These are phyloP conservation scores for Leptinotarsa juncta DNA, from an alignment of 2,888 invertebrate species.

Conservation along the genomic window DNA sequence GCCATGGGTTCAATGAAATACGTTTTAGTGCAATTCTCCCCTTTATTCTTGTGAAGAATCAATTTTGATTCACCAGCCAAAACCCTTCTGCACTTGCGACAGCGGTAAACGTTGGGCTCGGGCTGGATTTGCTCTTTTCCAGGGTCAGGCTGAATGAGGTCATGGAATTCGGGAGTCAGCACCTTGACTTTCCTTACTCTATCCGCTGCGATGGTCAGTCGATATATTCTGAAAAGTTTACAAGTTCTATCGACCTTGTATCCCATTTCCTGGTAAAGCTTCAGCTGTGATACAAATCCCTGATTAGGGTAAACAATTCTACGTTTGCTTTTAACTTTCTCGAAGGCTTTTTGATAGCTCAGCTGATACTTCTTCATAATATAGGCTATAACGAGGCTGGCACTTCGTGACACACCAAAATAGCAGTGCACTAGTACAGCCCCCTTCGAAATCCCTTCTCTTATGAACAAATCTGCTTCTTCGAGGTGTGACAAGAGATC, in stretches of 20 bases:
- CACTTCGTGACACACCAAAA: slow-evolving; percentile 91
- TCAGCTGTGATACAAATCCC: slow-evolving; percentile 84
- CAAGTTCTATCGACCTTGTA: slow-evolving; percentile 77
- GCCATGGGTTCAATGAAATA: slow-evolving; percentile 90
- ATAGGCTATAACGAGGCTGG: slow-evolving; percentile 87
- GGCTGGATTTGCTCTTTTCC: slow-evolving; percentile 77
- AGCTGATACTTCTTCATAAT: slow-evolving; percentile 88
- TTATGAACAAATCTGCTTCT: slow-evolving; percentile 82
- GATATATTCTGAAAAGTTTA: slow-evolving; percentile 79
- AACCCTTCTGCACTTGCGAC: slow-evolving; percentile 82
- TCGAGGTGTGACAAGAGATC: slow-evolving; percentile 82
- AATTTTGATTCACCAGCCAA: slow-evolving; percentile 86
- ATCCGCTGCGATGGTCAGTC: slow-evolving; percentile 83
- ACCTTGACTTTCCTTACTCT: slow-evolving; percentile 86
- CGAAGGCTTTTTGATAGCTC: slow-evolving; percentile 78
- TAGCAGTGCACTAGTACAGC: slow-evolving; percentile 90
- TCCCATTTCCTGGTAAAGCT: slow-evolving; percentile 83
- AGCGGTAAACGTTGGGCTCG: slow-evolving; percentile 86
- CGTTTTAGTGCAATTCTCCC: slow-evolving; percentile 74
- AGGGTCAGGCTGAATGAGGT: slow-evolving; percentile 85
- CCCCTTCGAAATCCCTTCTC: slow-evolving; percentile 72
- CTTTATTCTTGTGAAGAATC: slow-evolving; percentile 75
- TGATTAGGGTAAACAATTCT: slow-evolving; percentile 82
- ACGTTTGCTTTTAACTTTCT: slow-evolving; percentile 76
- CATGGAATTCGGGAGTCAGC: slow-evolving; percentile 81